phyloP scores from a whole-genome alignment of 2,113 vertebrate genomes.

The Gyps fulvus region DNA sequence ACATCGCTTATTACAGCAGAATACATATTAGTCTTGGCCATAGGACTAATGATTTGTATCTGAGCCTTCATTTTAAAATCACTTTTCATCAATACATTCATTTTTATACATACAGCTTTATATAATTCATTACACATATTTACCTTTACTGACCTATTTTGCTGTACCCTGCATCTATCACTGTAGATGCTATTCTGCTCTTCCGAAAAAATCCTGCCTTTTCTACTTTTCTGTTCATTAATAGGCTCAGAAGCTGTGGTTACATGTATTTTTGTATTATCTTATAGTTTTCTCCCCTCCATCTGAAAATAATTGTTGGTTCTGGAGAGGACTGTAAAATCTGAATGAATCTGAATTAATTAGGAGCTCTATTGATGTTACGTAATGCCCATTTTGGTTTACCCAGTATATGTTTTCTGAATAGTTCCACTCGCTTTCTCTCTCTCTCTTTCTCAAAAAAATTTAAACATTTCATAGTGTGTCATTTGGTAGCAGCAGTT shows the following conservation, averaged over 20 bases:
- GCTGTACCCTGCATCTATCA: constrained; percentile 50
- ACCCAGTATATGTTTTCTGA: background rate
- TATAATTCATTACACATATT: constrained; percentile 54
- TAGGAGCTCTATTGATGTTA: constrained; percentile 22
- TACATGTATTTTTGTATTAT: constrained; percentile 17
- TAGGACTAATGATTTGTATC: constrained; percentile 62
- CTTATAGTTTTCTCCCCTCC: constrained; percentile 5
- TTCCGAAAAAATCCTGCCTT: constrained; percentile 4
- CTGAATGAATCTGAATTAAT: constrained; percentile 49
- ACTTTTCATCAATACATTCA: constrained; percentile 54
- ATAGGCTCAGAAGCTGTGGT: constrained; percentile 11
- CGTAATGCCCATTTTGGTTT: background rate
- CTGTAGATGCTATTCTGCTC: constrained; percentile 9
- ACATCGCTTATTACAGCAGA: constrained; percentile 52
- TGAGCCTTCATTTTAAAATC: constrained; percentile 55
- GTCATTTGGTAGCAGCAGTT: background rate
- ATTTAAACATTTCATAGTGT: background rate
- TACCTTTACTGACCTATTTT: constrained; percentile 67
- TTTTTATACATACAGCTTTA: constrained; percentile 54
- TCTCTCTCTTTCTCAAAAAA: background rate
- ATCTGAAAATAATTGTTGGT: constrained; percentile 7
- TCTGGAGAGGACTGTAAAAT: constrained; percentile 16
- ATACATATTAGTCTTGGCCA: constrained; percentile 49
- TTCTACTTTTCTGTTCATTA: constrained; percentile 44
- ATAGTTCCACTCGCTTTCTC: background rate